Conservation (phyloP, 2,113 vertebrate species). For the Bufo gargarizans region DNA sequence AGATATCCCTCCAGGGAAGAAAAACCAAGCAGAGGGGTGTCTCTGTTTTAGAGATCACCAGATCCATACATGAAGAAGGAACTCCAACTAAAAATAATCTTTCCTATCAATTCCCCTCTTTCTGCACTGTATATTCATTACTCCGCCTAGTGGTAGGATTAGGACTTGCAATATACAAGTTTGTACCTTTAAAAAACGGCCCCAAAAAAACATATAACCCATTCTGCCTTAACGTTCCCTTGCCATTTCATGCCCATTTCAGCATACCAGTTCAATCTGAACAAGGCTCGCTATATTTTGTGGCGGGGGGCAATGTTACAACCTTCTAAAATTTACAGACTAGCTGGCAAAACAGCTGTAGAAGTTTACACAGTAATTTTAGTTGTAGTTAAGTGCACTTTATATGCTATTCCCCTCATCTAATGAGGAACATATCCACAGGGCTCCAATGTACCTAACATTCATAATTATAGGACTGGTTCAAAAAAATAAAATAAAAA, state of each 20-base stretch:
- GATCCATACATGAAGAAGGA: background rate
- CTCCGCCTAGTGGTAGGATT: background rate
- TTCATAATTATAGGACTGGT: slow-evolving; percentile 53
- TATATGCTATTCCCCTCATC: slow-evolving; percentile 12
- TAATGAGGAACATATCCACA: slow-evolving; percentile 42
- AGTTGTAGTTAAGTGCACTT: slow-evolving; percentile 53
- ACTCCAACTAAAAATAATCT: background rate
- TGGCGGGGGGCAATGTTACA: background rate
- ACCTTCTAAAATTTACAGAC: slow-evolving; percentile 16
- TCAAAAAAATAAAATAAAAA: slow-evolving; percentile 18
- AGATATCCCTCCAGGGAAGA: too few species aligned
- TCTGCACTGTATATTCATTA: background rate
- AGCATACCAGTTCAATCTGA: too few species aligned
- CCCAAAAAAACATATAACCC: too few species aligned
- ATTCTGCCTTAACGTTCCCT: too few species aligned
- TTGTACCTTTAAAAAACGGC: background rate
- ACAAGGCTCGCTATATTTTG: too few species aligned
- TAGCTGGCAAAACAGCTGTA: background rate
- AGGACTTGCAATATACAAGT: background rate
- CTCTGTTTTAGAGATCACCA: too few species aligned
- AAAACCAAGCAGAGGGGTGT: too few species aligned
- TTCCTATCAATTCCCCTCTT: background rate
- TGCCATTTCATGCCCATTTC: too few species aligned
- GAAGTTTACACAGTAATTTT: slow-evolving; percentile 41
- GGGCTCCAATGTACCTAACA: slow-evolving; percentile 29